Base-by-base conservation (phyloP, 2,888 invertebrate genomes). In the Pristionchus japonicus region DNA sequence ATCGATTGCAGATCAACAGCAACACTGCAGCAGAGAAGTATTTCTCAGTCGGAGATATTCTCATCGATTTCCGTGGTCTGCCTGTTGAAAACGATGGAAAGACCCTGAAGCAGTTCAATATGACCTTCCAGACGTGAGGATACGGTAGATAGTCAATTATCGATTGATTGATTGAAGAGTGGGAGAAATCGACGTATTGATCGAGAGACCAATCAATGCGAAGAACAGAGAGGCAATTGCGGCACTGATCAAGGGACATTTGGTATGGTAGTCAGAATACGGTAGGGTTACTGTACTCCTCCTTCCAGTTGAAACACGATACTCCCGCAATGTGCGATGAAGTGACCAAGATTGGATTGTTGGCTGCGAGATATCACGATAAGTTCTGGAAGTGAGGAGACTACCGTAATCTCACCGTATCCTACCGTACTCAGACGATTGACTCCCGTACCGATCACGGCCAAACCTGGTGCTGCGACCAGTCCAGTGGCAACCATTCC, bases 21-120 rank as follows among this genome's bases (percentile, higher is more conserved):
- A 83, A 83, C 52, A 83, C 82, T 17, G 82, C 82, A 27, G 82
- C 82, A 1, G 82, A 83, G 82, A 83, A 83, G 37, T 52, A 52
- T 34, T 83, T 83, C 82, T 49, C 82, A 1, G 52, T 83, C 1
- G 82, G 82, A 34, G 82, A 83, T 23, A 31, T 23, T 43, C 82
- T 83, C 7, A 83, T 83, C 82, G 82, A 83, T 34, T 83, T 83
- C 15, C 82, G 82, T 34, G 82, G 82, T 83, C 82, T 52, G 6
- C 82, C 82, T 23, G 23, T 83, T 7, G 17, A 27, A 27, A 49
- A 49, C 23, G 52, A 83, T 52, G 82, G 52, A 34, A 23, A 27
- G 34, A 37, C 20, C 1, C 82, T 83, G 17, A 83, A 83, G 37
- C 49, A 83, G 52, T 83, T 83, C 52, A 83, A 83, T 52, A 52